phyloP scores from a whole-genome alignment of 2,797 vertebrate species.

The Limosa lapponica region DNA sequence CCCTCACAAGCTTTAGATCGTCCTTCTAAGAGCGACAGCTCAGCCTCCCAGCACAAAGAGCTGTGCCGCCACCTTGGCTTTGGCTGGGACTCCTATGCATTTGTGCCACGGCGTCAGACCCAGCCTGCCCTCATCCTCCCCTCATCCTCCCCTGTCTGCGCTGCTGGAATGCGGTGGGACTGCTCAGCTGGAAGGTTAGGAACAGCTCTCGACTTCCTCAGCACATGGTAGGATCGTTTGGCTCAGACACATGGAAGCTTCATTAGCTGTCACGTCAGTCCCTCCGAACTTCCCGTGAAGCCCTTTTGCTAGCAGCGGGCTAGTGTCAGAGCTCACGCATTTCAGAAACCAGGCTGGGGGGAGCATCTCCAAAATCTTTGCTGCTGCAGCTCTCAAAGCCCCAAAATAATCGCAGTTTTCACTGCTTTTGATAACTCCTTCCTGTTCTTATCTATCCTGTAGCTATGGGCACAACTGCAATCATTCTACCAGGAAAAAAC shows the following conservation, averaged over 20 bases:
- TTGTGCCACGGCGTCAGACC: accelerated
- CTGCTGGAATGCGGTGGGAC: background rate
- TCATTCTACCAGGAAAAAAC: accelerated
- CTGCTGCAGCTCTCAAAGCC: background rate
- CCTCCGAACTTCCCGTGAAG: accelerated
- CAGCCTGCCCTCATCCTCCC: background rate
- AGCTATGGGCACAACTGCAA: background rate
- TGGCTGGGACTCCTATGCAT: background rate
- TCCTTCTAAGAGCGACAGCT: background rate
- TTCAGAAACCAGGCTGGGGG: background rate
- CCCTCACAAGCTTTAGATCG: background rate
- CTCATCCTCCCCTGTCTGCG: background rate
- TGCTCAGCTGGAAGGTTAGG: background rate
- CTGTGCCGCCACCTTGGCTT: background rate
- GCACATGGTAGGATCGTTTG: background rate
- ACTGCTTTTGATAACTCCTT: background rate
- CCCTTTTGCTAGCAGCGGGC: background rate
- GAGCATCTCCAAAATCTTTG: background rate
- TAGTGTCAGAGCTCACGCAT: background rate
- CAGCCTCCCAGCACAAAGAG: background rate
- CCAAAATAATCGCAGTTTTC: background rate
- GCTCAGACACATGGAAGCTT: background rate
- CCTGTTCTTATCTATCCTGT: background rate
- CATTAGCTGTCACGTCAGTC: background rate
- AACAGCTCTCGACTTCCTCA: background rate